Percentiles rank a stretch among this genome's conserved stretches.
Evolutionary conservation across 2,888 invertebrate genomes (phyloP).

Genomic region (Bugula neritina): DNA sequence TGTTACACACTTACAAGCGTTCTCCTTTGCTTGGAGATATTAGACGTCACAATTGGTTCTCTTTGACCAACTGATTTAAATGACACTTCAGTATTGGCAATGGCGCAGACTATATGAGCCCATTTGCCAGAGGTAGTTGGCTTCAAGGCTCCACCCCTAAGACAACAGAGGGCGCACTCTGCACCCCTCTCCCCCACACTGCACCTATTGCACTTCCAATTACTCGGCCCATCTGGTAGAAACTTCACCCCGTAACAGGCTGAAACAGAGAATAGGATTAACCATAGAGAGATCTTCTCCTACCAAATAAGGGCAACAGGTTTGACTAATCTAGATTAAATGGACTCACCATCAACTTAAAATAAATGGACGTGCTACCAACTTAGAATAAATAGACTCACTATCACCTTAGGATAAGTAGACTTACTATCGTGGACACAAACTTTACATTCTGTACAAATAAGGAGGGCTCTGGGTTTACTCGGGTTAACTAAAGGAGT

Average conservation of each 20-base stretch:
- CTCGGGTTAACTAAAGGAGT: not conserved
- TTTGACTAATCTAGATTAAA: no score
- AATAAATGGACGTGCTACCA: no score
- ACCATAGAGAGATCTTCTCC: not conserved
- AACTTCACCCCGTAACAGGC: conserved; percentile 24
- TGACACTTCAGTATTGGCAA: conserved; percentile 48
- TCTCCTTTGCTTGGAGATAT: conserved; percentile 36
- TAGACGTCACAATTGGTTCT: conserved; percentile 45
- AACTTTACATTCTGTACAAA: conserved; percentile 59
- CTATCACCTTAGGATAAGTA: no score
- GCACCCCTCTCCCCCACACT: not conserved
- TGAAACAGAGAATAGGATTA: not conserved
- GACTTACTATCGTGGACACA: conserved; percentile 59
- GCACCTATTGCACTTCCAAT: conserved; percentile 21
- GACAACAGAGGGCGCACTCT: conserved; percentile 58
- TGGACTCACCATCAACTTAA: no score
- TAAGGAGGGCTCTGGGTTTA: conserved; percentile 53
- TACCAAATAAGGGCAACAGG: no score
- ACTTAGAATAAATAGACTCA: no score
- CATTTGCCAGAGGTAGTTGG: conserved; percentile 50
- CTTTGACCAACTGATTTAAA: conserved; percentile 47
- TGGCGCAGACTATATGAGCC: conserved; percentile 55
- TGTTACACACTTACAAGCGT: conserved; percentile 38
- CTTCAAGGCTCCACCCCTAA: conserved; percentile 56
- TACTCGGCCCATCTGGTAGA: conserved; percentile 9